Base-by-base conservation (phyloP, 1,140 invertebrate genomes). In the Armadillidium nasatum region DNA sequence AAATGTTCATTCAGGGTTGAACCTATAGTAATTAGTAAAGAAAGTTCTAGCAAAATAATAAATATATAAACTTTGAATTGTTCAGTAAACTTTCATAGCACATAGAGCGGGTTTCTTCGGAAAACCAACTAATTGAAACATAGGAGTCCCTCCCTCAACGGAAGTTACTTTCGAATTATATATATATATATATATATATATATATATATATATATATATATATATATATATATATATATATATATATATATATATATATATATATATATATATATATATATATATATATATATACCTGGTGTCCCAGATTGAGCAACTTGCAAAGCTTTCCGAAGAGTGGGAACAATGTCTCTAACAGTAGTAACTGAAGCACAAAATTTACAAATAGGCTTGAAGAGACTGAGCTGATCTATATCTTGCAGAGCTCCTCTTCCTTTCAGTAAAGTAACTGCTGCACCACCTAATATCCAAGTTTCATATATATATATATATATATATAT, bases 391-490 rank as follows among this genome's bases (percentile, higher is more conserved):
- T 88, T 88, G 82, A 91, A 88, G 74, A 91, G 82, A 22, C 87
- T 87, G 83, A 90, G 84, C 83, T 91, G 90, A 82, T 91, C 90
- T 80, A 91, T 91, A 81, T 91, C 90, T 82, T 89, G 88, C n/a
- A 91, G 82, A 46, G 90, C 88, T 50, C 89, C 89, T 75, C 89
- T 83, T 44, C 88, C 89, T 83, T 89, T 89, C 13, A 88, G 81
- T n/a, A 88, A 81, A 22, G 85, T 86, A 19, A 89, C 88, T 66
- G 89, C 87, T 76, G 87, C 87, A 7, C 87, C 87, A 76, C 83
- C 84, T 84, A 46, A 19, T 67, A 79, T 33, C 6, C 2, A 33
- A 33, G 1, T n/a, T n/a, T 68, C 7, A n/a, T 15, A 21, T 60
- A 60, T 60, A 21, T 60, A 60, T 60, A 21, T 60, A 60, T 60